Conservation (phyloP, 1,140 invertebrate genomes). For the Sinonovacula constricta region DNA sequence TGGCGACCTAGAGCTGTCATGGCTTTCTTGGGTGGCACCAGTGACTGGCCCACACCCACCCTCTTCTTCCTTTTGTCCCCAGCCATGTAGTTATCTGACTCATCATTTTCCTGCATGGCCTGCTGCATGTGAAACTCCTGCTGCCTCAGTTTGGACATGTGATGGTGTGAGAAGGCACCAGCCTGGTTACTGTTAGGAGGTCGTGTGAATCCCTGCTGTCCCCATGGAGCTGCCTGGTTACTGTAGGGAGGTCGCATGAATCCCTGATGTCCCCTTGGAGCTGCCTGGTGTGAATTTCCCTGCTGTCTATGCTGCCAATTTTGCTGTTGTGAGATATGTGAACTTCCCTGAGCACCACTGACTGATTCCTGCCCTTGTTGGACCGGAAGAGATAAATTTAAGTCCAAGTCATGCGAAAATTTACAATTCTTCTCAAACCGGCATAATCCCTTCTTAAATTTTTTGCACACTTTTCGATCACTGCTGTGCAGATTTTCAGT, state of each 20-base stretch:
- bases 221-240: slow-evolving; percentile 10
- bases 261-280: too few relatives aligned
- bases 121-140: slow-evolving; percentile 9
- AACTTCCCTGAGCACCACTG: too few relatives aligned
- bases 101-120: slow-evolving; percentile 54
- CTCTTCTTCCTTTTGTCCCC: slow-evolving; percentile 84
- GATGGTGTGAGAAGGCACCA: slow-evolving; percentile 2
- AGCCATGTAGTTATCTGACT: slow-evolving; percentile 70
- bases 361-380: too few relatives aligned
- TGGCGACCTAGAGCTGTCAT: slow-evolving; percentile 87
- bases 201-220: neutral
- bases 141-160: slow-evolving; percentile 14
- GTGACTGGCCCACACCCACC: slow-evolving; percentile 86
- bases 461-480: slow-evolving; percentile 94
- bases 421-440: slow-evolving; percentile 95
- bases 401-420: slow-evolving; percentile 88
- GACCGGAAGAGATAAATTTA: too few relatives aligned
- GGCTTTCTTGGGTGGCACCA: slow-evolving; percentile 91
- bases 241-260: neutral
- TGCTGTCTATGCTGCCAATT: slow-evolving; percentile 11
- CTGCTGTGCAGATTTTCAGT: slow-evolving; percentile 84
- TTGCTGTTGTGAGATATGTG: too few relatives aligned
- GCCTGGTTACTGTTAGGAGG: too few relatives aligned
- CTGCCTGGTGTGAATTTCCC: neutral
- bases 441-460: slow-evolving; percentile 93